A percentile compares a stretch with the other conserved stretches of the same genome.
Conservation (phyloP, 2,113 vertebrate species). For the Hemicordylus capensis region DNA sequence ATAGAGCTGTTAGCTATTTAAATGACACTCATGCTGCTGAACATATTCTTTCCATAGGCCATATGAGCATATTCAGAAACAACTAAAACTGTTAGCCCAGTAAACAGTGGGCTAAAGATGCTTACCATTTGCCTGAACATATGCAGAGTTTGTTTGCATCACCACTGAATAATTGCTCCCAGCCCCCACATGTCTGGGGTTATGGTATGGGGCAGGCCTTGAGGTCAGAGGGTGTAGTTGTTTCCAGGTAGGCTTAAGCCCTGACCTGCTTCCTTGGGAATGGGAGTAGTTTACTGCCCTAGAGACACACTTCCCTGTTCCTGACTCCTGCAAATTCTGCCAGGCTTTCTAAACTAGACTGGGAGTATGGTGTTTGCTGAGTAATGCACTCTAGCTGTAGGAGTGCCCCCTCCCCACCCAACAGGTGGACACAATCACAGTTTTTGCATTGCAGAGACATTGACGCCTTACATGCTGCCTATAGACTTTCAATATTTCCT, state of each 20-base stretch:
- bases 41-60: neutral
- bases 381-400: neutral
- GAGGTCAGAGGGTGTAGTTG: neutral
- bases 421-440: neutral
- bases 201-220: neutral
- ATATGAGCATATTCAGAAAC: neutral
- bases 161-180: neutral
- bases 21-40: neutral
- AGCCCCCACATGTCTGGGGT: neutral
- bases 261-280: neutral
- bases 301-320: neutral
- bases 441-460: neutral
- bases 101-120: neutral
- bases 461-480: neutral
- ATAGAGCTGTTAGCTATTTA: neutral
- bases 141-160: neutral
- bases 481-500: neutral
- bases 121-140: neutral
- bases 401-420: neutral
- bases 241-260: neutral
- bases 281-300: neutral
- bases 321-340: neutral
- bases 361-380: neutral
- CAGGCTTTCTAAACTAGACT: conserved; percentile 1
- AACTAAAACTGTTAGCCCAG: neutral